Evolutionary conservation across 1,140 invertebrate species (phyloP).

Genomic region (Diorhabda elongata): DNA sequence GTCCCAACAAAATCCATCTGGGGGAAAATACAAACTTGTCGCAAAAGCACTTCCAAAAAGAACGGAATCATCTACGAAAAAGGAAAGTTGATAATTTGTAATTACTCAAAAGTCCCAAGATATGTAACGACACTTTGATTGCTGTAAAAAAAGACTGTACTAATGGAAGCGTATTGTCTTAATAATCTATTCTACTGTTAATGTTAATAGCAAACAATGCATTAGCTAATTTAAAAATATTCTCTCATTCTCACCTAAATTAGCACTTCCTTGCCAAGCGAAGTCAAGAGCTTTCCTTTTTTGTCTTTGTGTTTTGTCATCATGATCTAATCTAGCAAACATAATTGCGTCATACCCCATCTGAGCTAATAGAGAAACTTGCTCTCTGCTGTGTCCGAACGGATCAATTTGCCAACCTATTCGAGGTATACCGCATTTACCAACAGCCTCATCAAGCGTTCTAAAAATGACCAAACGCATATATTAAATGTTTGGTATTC

Average conservation of each 20-base stretch:
- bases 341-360: slow-evolving; percentile 78
- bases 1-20: slow-evolving; percentile 71
- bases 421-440: slow-evolving; percentile 71
- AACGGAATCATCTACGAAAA: slow-evolving; percentile 23
- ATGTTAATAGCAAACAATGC: too few relatives aligned
- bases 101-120: too few relatives aligned
- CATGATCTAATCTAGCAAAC: slow-evolving; percentile 70
- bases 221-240: too few relatives aligned
- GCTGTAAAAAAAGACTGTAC: too few relatives aligned
- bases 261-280: slow-evolving; percentile 68
- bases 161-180: too few relatives aligned
- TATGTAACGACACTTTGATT: too few relatives aligned
- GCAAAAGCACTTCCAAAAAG: slow-evolving; percentile 27
- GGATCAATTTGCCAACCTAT: slow-evolving; percentile 94
- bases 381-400: slow-evolving; percentile 86
- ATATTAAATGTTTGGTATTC: too few relatives aligned
- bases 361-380: slow-evolving; percentile 78
- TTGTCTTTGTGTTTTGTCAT: slow-evolving; percentile 62
- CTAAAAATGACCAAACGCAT: slow-evolving; percentile 35
- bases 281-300: slow-evolving; percentile 66
- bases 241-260: slow-evolving; percentile 42
- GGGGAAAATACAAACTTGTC: slow-evolving; percentile 57
- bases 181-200: too few relatives aligned
- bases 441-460: slow-evolving; percentile 77
- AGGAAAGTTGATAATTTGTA: background rate